These are phyloP conservation scores for Notoglanidium macrostoma DNA, from an alignment of 2,797 vertebrate genomes.

Conservation along the genomic window DNA sequence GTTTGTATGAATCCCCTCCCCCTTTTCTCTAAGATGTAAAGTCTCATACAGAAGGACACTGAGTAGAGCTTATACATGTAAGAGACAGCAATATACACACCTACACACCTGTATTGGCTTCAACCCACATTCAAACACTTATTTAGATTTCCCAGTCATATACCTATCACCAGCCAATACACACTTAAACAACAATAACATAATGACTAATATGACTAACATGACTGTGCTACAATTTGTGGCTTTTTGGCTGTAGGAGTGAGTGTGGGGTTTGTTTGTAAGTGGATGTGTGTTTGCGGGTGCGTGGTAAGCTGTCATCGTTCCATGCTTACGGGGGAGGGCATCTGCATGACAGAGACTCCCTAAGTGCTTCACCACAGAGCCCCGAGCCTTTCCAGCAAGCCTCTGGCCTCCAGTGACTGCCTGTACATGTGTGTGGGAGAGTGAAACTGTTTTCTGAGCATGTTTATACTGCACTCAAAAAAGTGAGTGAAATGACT, in stretches of 20 bases:
- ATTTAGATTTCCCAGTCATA: background rate
- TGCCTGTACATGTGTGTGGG: conserved; percentile 15
- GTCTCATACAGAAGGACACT: background rate
- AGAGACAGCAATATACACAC: background rate
- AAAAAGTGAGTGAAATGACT: conserved; percentile 33
- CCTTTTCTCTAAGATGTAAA: background rate
- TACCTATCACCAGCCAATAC: conserved; percentile 17
- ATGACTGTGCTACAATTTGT: conserved; percentile 40
- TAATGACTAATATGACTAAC: conserved; percentile 18
- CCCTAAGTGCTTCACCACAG: conserved; percentile 48
- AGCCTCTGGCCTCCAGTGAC: conserved; percentile 52
- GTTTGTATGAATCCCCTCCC: background rate
- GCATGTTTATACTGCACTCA: background rate
- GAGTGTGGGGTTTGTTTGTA: background rate
- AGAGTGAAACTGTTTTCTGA: background rate
- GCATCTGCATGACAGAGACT: conserved; percentile 55
- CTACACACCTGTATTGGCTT: background rate
- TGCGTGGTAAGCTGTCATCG: conserved; percentile 46
- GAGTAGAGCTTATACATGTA: background rate
- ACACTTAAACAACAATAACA: background rate
- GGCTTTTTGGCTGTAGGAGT: conserved; percentile 27
- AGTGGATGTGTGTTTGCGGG: conserved; percentile 40
- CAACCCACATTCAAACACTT: conserved; percentile 27
- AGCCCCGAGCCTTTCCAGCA: conserved; percentile 55
- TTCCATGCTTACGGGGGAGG: conserved; percentile 44